A percentile compares a stretch with the other conserved stretches of the same genome.
These are phyloP conservation scores for Himalopsyche tibetana DNA, from an alignment of 2,888 invertebrate genomes.

Conservation along the genomic window DNA sequence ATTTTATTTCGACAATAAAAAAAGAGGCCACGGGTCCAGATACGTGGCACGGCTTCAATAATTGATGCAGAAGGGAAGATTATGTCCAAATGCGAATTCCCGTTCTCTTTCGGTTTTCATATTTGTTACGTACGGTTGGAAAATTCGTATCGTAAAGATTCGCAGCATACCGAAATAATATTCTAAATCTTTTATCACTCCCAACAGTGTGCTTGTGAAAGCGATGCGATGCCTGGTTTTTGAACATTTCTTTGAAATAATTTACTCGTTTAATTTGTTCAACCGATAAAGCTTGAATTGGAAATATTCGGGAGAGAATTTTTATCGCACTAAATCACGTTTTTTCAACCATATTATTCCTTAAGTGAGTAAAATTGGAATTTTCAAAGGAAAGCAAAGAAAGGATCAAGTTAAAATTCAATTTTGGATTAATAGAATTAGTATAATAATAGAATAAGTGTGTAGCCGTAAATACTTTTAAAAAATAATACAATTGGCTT, in stretches of 20 bases:
- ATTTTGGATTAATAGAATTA: too few species aligned
- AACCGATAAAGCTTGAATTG: background rate
- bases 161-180: background rate
- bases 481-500: too few species aligned
- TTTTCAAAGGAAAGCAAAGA: too few species aligned
- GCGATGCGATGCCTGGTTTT: background rate
- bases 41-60: background rate
- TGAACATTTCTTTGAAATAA: background rate
- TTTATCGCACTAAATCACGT: too few species aligned
- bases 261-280: constrained; percentile 12
- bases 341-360: too few species aligned
- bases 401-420: too few species aligned
- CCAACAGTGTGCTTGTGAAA: background rate
- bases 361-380: too few species aligned
- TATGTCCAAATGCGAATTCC: background rate
- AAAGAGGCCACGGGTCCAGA: background rate
- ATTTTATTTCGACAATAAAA: constrained; percentile 16
- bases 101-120: constrained; percentile 1
- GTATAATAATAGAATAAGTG: too few species aligned
- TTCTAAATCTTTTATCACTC: constrained; percentile 6
- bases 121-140: background rate
- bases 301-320: background rate
- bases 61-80: constrained; percentile 19
- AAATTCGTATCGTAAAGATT: background rate
- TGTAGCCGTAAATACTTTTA: too few species aligned